Evolutionary conservation across 2,113 vertebrate species (phyloP).

Genomic region (Myodes glareolus): DNA sequence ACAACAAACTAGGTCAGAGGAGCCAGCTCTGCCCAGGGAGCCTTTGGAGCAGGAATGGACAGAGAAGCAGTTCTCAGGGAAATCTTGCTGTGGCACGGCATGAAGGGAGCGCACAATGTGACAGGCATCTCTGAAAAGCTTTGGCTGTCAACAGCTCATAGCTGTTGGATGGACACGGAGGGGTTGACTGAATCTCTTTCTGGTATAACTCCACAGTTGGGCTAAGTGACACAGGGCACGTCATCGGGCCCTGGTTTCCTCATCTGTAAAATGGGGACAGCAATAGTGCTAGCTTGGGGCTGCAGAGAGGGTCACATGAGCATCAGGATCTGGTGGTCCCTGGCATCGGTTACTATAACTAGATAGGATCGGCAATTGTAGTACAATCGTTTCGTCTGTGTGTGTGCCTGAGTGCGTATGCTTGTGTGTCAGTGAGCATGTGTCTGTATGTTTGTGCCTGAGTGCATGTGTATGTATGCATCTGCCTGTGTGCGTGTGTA

Average conservation of each 20-base stretch:
- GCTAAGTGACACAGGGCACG: not conserved
- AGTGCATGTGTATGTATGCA: too few species aligned
- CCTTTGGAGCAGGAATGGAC: not conserved
- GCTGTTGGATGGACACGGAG: not conserved
- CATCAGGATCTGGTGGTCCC: not conserved
- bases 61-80: rapidly evolving
- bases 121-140: not conserved
- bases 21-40: not conserved
- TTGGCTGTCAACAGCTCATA: not conserved
- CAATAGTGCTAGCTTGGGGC: not conserved
- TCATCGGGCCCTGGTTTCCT: not conserved
- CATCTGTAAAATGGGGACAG: not conserved
- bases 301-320: rapidly evolving
- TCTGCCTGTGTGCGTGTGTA: too few species aligned
- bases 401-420: too few species aligned
- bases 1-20: not conserved
- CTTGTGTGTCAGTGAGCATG: too few species aligned
- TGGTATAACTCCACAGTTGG: not conserved
- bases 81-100: rapidly evolving
- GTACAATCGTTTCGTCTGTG: not conserved
- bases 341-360: not conserved
- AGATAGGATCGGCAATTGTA: rapidly evolving
- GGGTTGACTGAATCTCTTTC: not conserved
- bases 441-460: not conserved
- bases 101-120: rapidly evolving